Conservation (phyloP, 2,797 vertebrate genomes). For the Falco biarmicus region DNA sequence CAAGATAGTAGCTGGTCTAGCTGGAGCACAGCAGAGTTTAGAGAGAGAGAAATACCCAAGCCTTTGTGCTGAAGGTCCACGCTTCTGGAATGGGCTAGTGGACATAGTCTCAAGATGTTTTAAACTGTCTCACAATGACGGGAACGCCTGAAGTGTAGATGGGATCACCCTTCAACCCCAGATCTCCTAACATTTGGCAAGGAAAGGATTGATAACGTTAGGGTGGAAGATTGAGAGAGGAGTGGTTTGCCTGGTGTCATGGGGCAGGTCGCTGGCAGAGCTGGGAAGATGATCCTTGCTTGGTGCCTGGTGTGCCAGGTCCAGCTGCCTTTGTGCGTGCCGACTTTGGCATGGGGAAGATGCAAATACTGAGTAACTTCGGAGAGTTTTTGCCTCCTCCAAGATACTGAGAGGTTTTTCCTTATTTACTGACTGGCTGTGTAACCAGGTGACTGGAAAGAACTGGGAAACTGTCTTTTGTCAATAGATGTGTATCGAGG, state of each 20-base stretch:
- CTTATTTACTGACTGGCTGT: not conserved
- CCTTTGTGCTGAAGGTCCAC: not conserved
- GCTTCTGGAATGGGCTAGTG: not conserved
- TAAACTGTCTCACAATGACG: not conserved
- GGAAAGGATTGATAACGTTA: not conserved
- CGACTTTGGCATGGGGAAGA: not conserved
- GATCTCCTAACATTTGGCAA: not conserved
- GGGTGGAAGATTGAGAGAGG: not conserved
- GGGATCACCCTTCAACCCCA: not conserved
- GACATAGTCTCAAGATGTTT: not conserved
- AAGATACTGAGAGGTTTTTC: not conserved
- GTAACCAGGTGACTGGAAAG: not conserved
- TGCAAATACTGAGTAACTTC: not conserved
- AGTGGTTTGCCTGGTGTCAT: not conserved
- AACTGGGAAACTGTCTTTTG: not conserved
- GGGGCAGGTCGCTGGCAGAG: not conserved
- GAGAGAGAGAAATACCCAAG: not conserved
- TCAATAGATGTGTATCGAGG: not conserved
- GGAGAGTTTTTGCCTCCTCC: not conserved
- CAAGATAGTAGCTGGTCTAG: not conserved
- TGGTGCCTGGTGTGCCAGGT: rapidly evolving
- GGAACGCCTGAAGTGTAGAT: not conserved
- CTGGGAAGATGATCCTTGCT: not conserved
- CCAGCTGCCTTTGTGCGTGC: not conserved
- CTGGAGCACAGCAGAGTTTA: not conserved